Conservation (phyloP, 2,888 invertebrate species). For the Doris montereyensis region DNA sequence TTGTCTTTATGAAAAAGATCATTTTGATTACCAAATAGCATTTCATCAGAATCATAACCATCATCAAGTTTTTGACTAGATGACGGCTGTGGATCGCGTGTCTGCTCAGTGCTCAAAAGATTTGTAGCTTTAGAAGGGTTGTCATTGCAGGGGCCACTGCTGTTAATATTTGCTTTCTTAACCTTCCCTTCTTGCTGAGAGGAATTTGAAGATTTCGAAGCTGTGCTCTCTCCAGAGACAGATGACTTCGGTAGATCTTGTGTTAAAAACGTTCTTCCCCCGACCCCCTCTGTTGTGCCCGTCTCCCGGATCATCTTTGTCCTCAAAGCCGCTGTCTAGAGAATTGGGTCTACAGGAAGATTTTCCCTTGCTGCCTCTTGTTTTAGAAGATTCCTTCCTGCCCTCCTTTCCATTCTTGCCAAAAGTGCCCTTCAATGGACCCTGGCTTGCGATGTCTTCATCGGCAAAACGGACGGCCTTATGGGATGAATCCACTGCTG, state of each 20-base stretch:
- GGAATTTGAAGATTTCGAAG: slow-evolving; percentile 11
- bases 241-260: too few species aligned
- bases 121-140: too few species aligned
- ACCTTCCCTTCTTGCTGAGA: neutral
- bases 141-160: too few species aligned
- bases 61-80: too few species aligned
- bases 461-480: slow-evolving; percentile 36
- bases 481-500: slow-evolving; percentile 2
- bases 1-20: too few species aligned
- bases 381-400: neutral
- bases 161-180: neutral
- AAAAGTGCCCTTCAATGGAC: neutral
- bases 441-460: neutral
- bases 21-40: too few species aligned
- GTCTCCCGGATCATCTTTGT: slow-evolving; percentile 8
- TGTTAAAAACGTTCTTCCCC: neutral
- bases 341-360: slow-evolving; percentile 22
- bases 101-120: too few species aligned
- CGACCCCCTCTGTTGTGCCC: neutral
- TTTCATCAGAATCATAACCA: too few species aligned
- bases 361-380: neutral
- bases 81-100: too few species aligned
- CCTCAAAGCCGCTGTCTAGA: neutral
- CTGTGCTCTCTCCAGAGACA: too few species aligned
- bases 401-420: neutral